Conservation (phyloP, 2,888 invertebrate species). For the Metopia argyrocephala region DNA sequence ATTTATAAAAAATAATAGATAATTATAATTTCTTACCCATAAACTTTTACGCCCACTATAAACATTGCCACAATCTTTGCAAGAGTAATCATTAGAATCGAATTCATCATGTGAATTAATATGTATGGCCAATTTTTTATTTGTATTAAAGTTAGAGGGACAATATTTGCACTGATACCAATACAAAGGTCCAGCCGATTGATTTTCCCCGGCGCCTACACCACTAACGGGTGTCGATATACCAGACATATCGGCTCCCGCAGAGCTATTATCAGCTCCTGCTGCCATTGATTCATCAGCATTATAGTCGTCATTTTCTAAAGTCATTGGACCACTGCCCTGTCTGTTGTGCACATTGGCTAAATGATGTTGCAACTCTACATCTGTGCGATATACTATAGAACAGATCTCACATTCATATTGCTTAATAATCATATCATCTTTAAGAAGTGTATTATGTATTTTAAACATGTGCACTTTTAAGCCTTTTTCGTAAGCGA, state of each 20-base stretch:
- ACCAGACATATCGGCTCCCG: conserved; percentile 57
- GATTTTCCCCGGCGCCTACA: conserved; percentile 39
- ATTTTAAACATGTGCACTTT: conserved; percentile 78
- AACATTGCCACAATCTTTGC: conserved; percentile 78
- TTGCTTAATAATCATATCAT: conserved; percentile 76
- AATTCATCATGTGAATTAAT: conserved; percentile 78
- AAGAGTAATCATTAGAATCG: conserved; percentile 78
- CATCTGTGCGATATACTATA: conserved; percentile 75
- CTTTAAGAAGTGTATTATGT: conserved; percentile 75
- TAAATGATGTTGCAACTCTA: conserved; percentile 76
- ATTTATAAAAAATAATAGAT: neutral
- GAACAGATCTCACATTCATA: conserved; percentile 78
- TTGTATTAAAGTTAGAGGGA: conserved; percentile 78
- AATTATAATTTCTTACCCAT: conserved; percentile 73
- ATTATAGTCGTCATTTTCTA: conserved; percentile 61
- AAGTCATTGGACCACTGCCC: conserved; percentile 67
- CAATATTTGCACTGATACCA: conserved; percentile 79
- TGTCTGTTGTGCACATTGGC: conserved; percentile 77
- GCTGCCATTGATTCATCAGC: conserved; percentile 54
- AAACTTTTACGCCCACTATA: conserved; percentile 78
- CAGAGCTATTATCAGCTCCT: conserved; percentile 32
- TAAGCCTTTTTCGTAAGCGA: conserved; percentile 78
- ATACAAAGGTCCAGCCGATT: conserved; percentile 68
- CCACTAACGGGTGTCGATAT: conserved; percentile 63
- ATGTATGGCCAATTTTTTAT: conserved; percentile 78